Evolutionary conservation across 2,113 vertebrate genomes (phyloP).

Genomic region (Bambusicola thoracicus): DNA sequence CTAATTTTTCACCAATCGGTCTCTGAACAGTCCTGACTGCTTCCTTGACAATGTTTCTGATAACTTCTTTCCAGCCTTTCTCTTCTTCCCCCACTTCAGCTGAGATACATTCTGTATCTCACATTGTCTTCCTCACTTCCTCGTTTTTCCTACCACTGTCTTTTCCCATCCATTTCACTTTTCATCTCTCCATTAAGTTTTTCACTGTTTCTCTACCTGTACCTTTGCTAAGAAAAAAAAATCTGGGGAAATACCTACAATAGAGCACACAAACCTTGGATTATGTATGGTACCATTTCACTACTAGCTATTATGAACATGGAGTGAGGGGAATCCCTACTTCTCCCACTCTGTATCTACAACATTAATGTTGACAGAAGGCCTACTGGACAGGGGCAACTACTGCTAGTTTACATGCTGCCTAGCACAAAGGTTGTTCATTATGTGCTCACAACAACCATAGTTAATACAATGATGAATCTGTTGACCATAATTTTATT

Average conservation of each 20-base stretch:
- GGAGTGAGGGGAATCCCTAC: background rate
- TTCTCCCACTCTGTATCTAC: background rate
- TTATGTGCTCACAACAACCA: background rate
- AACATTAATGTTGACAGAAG: background rate
- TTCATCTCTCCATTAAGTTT: background rate
- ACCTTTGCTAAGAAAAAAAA: background rate
- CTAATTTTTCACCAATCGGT: slow-evolving; percentile 6
- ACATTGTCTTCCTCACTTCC: background rate
- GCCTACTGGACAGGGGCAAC: background rate
- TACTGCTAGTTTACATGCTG: background rate
- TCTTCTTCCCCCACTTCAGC: background rate
- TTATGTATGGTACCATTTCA: background rate
- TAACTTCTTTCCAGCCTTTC: background rate
- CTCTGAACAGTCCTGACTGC: background rate
- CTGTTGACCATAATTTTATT: slow-evolving; percentile 8
- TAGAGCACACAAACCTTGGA: background rate
- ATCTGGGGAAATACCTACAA: background rate
- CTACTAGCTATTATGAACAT: background rate
- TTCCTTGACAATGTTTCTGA: background rate
- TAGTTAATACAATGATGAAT: background rate
- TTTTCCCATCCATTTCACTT: background rate
- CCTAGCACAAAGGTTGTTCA: background rate
- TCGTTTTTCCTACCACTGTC: background rate
- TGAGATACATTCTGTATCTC: background rate
- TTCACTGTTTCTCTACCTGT: background rate